Percentiles rank a stretch among this genome's conserved stretches.
Conservation (phyloP, 2,888 invertebrate species). For the Margaritifera margaritifera region DNA sequence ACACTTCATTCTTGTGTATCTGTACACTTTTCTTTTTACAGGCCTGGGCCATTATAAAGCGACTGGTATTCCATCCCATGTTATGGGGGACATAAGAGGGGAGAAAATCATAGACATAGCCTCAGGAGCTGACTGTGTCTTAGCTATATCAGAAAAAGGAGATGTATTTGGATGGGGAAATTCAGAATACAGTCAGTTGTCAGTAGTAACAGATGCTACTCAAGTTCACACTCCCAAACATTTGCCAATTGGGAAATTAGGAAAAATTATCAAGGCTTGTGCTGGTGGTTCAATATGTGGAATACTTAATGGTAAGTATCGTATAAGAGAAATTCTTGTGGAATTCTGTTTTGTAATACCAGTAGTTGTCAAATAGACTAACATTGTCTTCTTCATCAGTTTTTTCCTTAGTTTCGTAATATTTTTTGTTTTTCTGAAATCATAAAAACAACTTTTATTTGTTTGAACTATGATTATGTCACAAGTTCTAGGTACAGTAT, state of each 20-base stretch:
- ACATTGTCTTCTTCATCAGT: too few species aligned
- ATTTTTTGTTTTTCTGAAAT: too few species aligned
- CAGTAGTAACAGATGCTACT: constrained; percentile 71
- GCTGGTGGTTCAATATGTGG: constrained; percentile 91
- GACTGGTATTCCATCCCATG: constrained; percentile 73
- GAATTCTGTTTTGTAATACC: not conserved
- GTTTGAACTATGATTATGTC: too few species aligned
- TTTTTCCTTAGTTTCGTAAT: too few species aligned
- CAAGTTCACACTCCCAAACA: constrained; percentile 84
- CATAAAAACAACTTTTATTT: too few species aligned
- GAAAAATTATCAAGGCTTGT: constrained; percentile 86
- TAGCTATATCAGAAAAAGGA: constrained; percentile 89
- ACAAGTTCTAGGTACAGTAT: too few species aligned
- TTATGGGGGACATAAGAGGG: constrained; percentile 84
- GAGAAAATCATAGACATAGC: constrained; percentile 88
- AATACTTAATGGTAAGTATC: constrained; percentile 82
- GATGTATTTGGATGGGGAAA: constrained; percentile 98
- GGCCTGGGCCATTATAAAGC: constrained; percentile 70
- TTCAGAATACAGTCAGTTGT: constrained; percentile 91
- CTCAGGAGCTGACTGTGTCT: constrained; percentile 87
- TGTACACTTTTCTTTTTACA: constrained; percentile 20
- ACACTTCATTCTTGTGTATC: too few species aligned
- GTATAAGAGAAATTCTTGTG: not conserved
- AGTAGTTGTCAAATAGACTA: too few species aligned
- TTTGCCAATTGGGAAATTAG: constrained; percentile 76